These are phyloP conservation scores for Heterotis niloticus DNA, from an alignment of 2,113 vertebrate genomes.

Conservation along the genomic window DNA sequence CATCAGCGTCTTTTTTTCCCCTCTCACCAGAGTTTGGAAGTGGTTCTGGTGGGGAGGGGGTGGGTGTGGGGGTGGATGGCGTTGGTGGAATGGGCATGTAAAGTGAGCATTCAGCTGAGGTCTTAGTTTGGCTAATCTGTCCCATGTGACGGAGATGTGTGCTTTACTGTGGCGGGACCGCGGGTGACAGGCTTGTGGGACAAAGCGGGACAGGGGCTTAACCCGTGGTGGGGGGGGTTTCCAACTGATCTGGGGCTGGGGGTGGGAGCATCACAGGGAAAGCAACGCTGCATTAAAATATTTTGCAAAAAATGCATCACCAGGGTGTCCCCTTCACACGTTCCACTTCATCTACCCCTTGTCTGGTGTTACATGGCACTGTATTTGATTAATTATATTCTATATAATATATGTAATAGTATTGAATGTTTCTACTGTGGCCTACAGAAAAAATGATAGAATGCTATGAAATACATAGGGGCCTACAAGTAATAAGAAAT, in stretches of 20 bases:
- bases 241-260: background rate
- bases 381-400: background rate
- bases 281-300: background rate
- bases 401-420: too few relatives aligned
- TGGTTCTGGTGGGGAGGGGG: background rate
- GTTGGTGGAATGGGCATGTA: constrained; percentile 19
- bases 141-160: constrained; percentile 20
- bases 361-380: background rate
- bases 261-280: background rate
- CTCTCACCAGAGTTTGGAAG: background rate
- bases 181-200: constrained; percentile 9
- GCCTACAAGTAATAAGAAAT: too few relatives aligned
- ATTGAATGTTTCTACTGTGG: too few relatives aligned
- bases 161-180: constrained; percentile 8
- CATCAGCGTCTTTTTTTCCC: background rate
- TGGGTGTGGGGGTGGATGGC: background rate
- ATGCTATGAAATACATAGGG: too few relatives aligned
- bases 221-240: background rate
- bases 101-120: constrained; percentile 31
- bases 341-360: constrained; percentile 5
- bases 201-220: constrained; percentile 28
- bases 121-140: constrained; percentile 30
- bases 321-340: background rate
- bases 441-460: too few relatives aligned
- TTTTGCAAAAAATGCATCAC: background rate